Evolutionary conservation across 2,113 vertebrate genomes (phyloP), one percentile per base, ranked within the genome.

Genomic region (Xyrauchen texanus): DNA sequence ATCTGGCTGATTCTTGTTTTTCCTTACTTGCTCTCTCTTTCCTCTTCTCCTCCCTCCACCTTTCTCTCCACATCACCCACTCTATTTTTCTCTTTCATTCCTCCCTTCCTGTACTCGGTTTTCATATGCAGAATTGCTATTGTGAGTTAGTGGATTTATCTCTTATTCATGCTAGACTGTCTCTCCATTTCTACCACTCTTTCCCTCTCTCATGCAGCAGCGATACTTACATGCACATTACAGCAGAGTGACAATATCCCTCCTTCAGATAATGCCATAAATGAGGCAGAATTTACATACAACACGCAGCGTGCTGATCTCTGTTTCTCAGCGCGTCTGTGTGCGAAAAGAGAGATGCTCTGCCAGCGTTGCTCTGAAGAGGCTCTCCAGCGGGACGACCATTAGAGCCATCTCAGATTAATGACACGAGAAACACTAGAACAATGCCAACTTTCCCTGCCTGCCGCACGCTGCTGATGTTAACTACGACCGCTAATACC

Each of bases 211-310:
- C 89, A 88, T 89, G 88, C 49, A 21, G 49, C 52, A 85, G 88
- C 86, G 81, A 81, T 88, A 89, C 53, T 85, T 87, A 90, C 87
- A 88, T 85, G 84, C 89, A 88, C 89, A 91, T 92, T 92, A 91
- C 81, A 66, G 83, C 83, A 80, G 86, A 89, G 90, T 92, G 92
- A 92, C 91, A 93, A 89, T 90, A 89, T 88, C 84, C 73, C 92
- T 92, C 89, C 92, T 93, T 90, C 90, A 92, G 91, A 92, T 93
- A 93, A 93, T 92, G 91, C 91, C 83, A 87, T 92, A 92, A 94
- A 91, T 92, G 91, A 90, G 89, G 84, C 62, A 57, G 88, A 88
- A 92, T 93, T 92, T 91, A 93, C 92, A 92, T 93, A 93, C 91
- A 90, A 81, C 85, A 71, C 77, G 64, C 76, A 77, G 79, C 78